Evolutionary conservation across 2,113 vertebrate genomes (phyloP), one percentile per base, ranked within the genome.

Genomic region (Aramus guarauna): DNA sequence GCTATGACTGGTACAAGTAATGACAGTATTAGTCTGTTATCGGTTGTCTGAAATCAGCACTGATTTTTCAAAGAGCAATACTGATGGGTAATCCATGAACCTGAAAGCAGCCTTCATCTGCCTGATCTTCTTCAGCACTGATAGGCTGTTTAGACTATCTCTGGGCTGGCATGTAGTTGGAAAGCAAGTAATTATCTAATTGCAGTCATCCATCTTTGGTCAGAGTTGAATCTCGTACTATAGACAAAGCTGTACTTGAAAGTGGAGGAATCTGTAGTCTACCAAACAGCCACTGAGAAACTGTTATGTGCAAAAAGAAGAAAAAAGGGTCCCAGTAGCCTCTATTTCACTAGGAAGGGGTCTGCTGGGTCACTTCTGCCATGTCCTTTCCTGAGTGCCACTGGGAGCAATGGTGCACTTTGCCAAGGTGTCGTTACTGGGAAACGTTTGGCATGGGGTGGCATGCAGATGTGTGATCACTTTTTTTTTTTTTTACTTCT

Each of bases 391-490:
- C 47, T 0, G 0, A 69, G 30, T 53, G 30, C 63, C 36, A 34
- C 34, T 18, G 55, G 20, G 30, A 83, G 19, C 17, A 48, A 4
- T 29, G 30, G 27, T 36, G 37, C n/a, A 6, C 21, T 79, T 85
- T 16, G 21, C 13, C 72, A 16, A 5, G 6, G 5, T 1, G 1
- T 3, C 7, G 32, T 8, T 45, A 10, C 62, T 55, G 27, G 14
- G 20, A 58, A 60, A 71, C 23, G 8, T 77, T 60, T 84, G 63
- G 26, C 32, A 29, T 39, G 32, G 5, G 27, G 8, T 69, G 36
- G 8, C 39, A 43, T 18, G 30, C 36, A 69, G 21, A 29, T n/a
- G 9, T 15, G 34, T 34, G 39, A 53, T 58, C 4, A 18, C 47
- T n/a, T 11, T 82, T 43, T 43, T 43, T 16, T 72, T 36, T 59